Evolutionary conservation across 2,888 invertebrate genomes (phyloP).

Genomic region (Epistrophe eligans): DNA sequence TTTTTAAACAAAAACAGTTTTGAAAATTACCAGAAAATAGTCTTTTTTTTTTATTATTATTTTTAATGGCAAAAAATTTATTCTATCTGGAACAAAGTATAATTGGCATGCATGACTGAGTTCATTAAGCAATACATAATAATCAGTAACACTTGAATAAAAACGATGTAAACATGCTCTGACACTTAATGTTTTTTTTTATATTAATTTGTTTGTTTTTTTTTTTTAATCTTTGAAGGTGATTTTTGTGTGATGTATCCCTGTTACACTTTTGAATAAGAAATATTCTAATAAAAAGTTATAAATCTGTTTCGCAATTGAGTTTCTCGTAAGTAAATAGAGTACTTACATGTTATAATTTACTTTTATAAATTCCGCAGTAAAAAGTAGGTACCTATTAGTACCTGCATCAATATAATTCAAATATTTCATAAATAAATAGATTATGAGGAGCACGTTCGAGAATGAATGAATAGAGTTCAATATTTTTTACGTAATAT

Average conservation of each 20-base stretch:
- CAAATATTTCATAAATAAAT: too few relatives aligned
- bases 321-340: not conserved
- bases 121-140: slow-evolving; percentile 20
- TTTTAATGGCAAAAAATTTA: not conserved
- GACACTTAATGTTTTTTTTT: slow-evolving; percentile 7
- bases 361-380: too few relatives aligned
- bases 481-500: too few relatives aligned
- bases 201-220: not conserved
- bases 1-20: not conserved
- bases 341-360: too few relatives aligned
- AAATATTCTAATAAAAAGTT: not conserved
- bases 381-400: too few relatives aligned
- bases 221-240: not conserved
- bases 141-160: slow-evolving; percentile 43
- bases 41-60: not conserved
- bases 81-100: slow-evolving; percentile 11
- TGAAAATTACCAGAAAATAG: not conserved
- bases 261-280: not conserved
- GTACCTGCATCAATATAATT: too few relatives aligned
- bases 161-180: slow-evolving; percentile 16
- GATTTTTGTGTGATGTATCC: not conserved
- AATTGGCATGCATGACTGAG: slow-evolving; percentile 33
- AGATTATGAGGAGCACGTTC: too few relatives aligned
- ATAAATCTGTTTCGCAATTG: not conserved
- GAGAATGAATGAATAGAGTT: too few relatives aligned